Evolutionary conservation across 2,888 invertebrate species (phyloP).

Genomic region (Heterodera filipjevi): DNA sequence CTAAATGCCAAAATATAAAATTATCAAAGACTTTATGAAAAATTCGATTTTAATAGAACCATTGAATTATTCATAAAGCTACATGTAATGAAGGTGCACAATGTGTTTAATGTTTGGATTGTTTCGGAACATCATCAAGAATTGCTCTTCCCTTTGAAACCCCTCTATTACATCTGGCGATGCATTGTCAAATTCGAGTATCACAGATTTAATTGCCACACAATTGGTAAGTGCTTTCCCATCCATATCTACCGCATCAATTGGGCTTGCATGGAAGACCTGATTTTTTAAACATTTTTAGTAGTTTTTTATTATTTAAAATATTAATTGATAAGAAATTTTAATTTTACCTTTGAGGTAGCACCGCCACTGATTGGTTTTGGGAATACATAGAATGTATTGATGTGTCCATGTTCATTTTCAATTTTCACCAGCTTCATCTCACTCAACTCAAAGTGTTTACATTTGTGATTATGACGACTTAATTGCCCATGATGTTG

Average conservation of each 20-base stretch:
- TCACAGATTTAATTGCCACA: not conserved
- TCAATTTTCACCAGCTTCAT: not conserved
- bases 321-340: too few relatives aligned
- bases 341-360: not conserved
- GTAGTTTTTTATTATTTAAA: too few relatives aligned
- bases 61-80: not conserved
- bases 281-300: not conserved
- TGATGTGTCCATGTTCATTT: not conserved
- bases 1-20: too few relatives aligned
- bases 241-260: not conserved
- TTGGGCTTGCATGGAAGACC: not conserved
- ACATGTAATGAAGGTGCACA: slow-evolving; percentile 4
- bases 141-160: not conserved
- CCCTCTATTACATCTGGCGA: not conserved
- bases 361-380: not conserved
- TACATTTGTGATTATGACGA: not conserved
- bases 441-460: not conserved
- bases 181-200: not conserved
- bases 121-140: not conserved
- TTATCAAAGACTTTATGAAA: too few relatives aligned
- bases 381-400: not conserved
- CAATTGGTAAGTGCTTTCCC: not conserved
- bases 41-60: too few relatives aligned
- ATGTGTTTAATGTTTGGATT: not conserved
- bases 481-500: not conserved